Evolutionary conservation across 2,113 vertebrate genomes (phyloP).

Genomic region (Furnarius figulus): DNA sequence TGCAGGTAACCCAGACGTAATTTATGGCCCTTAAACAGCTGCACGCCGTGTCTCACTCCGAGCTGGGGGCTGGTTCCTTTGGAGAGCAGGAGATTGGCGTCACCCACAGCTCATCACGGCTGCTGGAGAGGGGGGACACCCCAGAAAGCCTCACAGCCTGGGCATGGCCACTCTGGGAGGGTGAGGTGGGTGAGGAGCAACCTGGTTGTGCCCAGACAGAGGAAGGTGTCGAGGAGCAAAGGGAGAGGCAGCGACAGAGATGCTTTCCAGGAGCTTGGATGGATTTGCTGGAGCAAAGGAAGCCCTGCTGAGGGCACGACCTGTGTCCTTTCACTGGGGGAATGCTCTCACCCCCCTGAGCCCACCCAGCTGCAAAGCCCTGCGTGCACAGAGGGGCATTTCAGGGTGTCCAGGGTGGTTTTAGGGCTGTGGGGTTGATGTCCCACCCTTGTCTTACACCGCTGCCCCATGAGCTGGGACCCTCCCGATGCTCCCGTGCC

Average conservation of each 20-base stretch:
- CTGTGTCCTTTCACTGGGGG: rapidly evolving
- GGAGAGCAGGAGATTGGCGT: rapidly evolving
- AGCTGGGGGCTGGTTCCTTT: rapidly evolving
- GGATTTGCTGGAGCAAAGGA: background rate
- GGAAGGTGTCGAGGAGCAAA: rapidly evolving
- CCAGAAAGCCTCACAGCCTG: rapidly evolving
- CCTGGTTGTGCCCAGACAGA: background rate
- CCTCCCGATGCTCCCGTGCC: rapidly evolving
- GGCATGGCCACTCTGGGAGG: rapidly evolving
- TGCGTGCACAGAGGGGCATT: rapidly evolving
- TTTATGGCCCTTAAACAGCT: background rate
- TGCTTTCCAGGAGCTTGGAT: background rate
- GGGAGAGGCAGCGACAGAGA: background rate
- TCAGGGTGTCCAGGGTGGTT: background rate
- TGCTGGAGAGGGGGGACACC: background rate
- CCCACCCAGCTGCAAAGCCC: background rate
- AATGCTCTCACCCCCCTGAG: rapidly evolving
- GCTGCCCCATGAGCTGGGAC: rapidly evolving
- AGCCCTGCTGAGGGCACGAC: background rate
- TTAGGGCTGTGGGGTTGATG: background rate
- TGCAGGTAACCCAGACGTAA: background rate
- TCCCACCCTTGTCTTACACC: background rate
- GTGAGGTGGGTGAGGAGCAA: rapidly evolving
- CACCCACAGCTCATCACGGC: rapidly evolving
- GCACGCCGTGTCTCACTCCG: rapidly evolving